phyloP scores from a whole-genome alignment of 2,113 vertebrate species.

The Pica pica region DNA sequence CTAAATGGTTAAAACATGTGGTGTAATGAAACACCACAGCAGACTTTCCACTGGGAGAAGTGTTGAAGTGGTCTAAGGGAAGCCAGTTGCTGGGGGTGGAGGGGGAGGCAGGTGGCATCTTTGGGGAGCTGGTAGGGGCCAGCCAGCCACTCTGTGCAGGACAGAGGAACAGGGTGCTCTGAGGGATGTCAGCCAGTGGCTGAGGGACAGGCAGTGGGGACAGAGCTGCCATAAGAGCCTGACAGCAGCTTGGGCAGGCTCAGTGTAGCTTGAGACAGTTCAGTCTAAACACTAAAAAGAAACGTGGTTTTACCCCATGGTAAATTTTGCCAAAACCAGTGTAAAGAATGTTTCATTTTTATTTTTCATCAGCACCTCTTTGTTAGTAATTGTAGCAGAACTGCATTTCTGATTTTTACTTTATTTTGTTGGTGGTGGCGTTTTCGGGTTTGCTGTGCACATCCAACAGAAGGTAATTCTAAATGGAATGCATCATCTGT shows the following conservation, averaged over 20 bases:
- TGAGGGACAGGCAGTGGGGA: too few species aligned
- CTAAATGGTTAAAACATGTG: background rate
- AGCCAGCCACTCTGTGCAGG: background rate
- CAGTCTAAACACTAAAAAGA: background rate
- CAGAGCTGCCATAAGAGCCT: background rate
- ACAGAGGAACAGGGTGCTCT: background rate
- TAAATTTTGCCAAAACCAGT: background rate
- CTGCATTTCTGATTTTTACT: constrained; percentile 7
- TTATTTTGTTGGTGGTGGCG: background rate
- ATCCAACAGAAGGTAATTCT: constrained; percentile 59
- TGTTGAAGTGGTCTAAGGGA: background rate
- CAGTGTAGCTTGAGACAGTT: background rate
- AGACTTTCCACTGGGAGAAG: background rate
- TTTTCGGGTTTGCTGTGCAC: constrained; percentile 27
- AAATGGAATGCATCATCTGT: background rate
- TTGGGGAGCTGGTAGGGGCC: background rate
- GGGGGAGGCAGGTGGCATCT: background rate
- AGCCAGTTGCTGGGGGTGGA: background rate
- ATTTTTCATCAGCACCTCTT: background rate
- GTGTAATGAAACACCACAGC: background rate
- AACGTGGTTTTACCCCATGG: rapidly evolving
- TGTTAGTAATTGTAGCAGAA: background rate
- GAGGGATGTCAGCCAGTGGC: rapidly evolving
- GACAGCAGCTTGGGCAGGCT: background rate
- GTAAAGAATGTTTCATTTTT: background rate